Evolutionary conservation across 2,113 vertebrate genomes (phyloP), one percentile per base, ranked within the genome.

Genomic region (Forbesichthys papilliferus): DNA sequence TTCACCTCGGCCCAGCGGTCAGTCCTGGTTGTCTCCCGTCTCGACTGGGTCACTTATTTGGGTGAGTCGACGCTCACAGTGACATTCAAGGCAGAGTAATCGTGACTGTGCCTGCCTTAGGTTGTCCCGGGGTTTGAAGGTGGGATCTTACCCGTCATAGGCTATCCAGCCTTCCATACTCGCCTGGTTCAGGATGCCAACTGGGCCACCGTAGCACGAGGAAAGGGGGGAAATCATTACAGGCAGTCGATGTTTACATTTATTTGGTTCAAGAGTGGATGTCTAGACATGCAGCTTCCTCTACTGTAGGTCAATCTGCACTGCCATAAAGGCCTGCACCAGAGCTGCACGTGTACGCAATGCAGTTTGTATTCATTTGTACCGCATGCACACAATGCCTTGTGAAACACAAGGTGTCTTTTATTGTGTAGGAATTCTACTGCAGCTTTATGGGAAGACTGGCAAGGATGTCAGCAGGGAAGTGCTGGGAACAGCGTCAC

Each of bases 91-190:
- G 92, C 91, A 61, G 89, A 90, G 91, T 93, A 93, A 87, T 91
- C 93, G 88, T 92, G 94, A 93, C 95, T 94, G 95, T 95, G 95
- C 95, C 95, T 95, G 94, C 93, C 95, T 96, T 95, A 95, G 95
- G 95, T 95, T 90, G 95, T 93, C 93, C 95, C 95, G 16, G 53
- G 76, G 60, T 93, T 88, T 91, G 9, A 16, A 89, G 82, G 79
- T 86, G 94, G 94, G 94, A 95, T 95, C 95, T 95, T 96, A 97
- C 95, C 95, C 95, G 95, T 96, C 95, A 94, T 91, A 79, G 94
- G 94, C 95, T 94, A 96, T 89, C 94, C 95, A 96, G 93, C 94
- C 95, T 92, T 95, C 94, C 83, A 93, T 86, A 92, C 92, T 88
- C 88, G 90, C 90, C 89, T 88, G 53, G 68, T 64, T 77, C 80